Conservation (phyloP, 2,797 vertebrate species). For the Neomorphus geoffroyi region DNA sequence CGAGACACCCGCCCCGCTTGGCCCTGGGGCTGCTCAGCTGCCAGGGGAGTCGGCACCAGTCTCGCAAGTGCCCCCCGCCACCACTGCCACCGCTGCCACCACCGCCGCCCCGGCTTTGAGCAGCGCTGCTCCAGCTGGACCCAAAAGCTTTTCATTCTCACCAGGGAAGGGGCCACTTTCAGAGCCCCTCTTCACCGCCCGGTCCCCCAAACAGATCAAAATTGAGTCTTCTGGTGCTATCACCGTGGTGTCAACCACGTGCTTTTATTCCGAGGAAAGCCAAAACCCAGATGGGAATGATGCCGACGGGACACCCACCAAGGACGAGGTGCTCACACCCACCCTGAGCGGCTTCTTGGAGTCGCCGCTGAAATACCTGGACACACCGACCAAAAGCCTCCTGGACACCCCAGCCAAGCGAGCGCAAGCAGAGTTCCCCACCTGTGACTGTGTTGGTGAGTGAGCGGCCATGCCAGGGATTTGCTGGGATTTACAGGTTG, state of each 20-base stretch:
- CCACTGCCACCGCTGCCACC: not conserved
- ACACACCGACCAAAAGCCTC: constrained; percentile 92
- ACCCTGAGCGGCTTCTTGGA: constrained; percentile 94
- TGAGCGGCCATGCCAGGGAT: fast-evolving
- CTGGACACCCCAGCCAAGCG: constrained; percentile 92
- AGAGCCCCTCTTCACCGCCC: constrained; percentile 80
- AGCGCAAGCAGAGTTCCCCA: constrained; percentile 89
- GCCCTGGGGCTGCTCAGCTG: constrained; percentile 43
- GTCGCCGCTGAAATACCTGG: constrained; percentile 93
- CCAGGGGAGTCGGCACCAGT: not conserved
- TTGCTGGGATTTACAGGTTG: too few species aligned
- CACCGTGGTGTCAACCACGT: constrained; percentile 93
- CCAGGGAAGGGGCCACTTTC: constrained; percentile 67
- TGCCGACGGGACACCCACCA: constrained; percentile 87
- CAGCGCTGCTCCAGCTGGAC: not conserved
- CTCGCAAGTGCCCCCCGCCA: constrained; percentile 4
- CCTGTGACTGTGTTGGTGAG: constrained; percentile 95
- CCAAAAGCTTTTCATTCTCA: not conserved
- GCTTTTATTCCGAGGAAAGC: constrained; percentile 84
- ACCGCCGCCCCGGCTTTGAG: not conserved
- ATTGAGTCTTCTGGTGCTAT: constrained; percentile 91
- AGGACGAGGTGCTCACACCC: constrained; percentile 86
- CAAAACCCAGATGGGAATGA: constrained; percentile 57
- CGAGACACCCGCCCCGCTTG: constrained; percentile 54
- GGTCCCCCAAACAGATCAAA: constrained; percentile 92